Conservation (phyloP, 2,113 vertebrate genomes). For the Istiophorus platypterus region DNA sequence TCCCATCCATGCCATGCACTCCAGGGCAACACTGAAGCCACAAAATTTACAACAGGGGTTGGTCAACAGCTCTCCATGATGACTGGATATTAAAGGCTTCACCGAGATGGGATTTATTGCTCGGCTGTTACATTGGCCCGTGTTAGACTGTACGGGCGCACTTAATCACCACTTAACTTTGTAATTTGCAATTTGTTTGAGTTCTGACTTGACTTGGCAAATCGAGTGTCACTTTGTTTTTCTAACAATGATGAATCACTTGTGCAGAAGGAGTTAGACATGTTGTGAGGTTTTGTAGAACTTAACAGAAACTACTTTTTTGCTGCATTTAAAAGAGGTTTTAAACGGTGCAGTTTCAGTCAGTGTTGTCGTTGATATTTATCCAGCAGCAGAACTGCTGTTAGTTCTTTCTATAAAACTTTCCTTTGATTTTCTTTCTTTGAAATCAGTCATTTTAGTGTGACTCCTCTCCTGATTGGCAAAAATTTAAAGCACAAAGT, state of each 20-base stretch:
- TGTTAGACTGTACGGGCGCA: conserved; percentile 8
- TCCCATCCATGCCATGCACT: neutral
- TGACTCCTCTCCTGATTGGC: neutral
- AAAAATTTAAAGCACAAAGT: neutral
- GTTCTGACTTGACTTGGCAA: conserved; percentile 1
- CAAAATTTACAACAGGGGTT: neutral
- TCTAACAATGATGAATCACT: neutral
- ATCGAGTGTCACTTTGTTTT: neutral
- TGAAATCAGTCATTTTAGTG: neutral
- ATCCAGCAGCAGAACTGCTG: neutral
- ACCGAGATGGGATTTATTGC: conserved; percentile 2
- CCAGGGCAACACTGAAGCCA: neutral
- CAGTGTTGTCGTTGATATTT: neutral
- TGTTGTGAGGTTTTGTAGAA: neutral
- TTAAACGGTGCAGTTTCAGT: neutral
- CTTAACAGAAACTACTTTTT: neutral
- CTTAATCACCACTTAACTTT: conserved; percentile 25
- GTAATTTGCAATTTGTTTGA: neutral
- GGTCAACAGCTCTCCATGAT: neutral
- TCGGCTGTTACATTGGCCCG: neutral
- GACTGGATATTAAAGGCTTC: conserved; percentile 21
- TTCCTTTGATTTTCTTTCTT: neutral
- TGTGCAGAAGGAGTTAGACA: neutral
- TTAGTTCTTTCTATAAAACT: neutral
- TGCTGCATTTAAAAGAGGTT: neutral